Evolutionary conservation across 1,140 invertebrate genomes (phyloP), one percentile per base, ranked within the genome.

Genomic region (Cotesia glomerata): DNA sequence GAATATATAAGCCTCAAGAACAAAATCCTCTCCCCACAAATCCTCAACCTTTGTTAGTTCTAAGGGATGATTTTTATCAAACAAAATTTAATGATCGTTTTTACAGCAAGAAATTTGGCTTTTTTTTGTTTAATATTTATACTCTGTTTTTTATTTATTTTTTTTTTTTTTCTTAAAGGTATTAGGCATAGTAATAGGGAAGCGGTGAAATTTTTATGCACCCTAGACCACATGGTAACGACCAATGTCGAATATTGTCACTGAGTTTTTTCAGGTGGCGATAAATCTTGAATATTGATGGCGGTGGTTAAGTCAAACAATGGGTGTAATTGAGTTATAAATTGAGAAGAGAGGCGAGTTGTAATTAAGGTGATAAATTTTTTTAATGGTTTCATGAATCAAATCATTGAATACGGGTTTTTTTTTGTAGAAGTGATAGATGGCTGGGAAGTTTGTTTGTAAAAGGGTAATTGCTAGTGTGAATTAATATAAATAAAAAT

Each of bases 1-100:
- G 71, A 72, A 39, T 49, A 64, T 64, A 67, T 52, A 67, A 67
- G 52, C 65, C 65, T 51, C 45, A 52, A 26, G 26, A 67, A 32
- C 9, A n/a, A 32, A 14, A 9, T 32, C 18, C 58, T 18, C 4
- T 13, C 11, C 9, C n/a, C 18, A 39, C 34, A 32, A 59, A 32
- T 35, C 34, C 32, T 59, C 26, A 9, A 56, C 18, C 58, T 13
- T 11, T 59, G 16, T 26, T 7, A 59, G 26, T 26, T 26, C 26
- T 26, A 26, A 11, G 9, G 14, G 35, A 39, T 63, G 59, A 64
- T 64, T 71, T 35, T 64, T 52, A 71, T 71, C 69, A 52, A 39
- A 35, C 11, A 63, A 64, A 26, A 34, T 70, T 45, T 70, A 70
- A 70, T 59, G 56, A 70, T 13, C 34, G n/a, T 16, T 39, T n/a